Base-by-base conservation (phyloP, 2,888 invertebrate species). In the Rhamphomyia laevipes region DNA sequence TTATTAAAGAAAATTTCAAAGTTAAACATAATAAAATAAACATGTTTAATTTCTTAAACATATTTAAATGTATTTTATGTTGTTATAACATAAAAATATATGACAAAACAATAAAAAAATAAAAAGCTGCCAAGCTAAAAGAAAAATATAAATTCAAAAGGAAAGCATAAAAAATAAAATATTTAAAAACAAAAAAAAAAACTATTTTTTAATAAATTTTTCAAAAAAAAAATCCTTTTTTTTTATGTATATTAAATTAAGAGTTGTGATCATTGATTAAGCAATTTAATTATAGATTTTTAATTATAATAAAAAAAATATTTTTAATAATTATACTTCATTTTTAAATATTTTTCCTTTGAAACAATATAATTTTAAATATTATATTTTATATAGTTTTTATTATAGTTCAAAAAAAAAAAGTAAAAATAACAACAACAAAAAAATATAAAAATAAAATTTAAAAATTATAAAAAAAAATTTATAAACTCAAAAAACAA, bases 181-280 rank as follows among this genome's bases (percentile, higher is more conserved):
- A 3, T 33, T 33, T 13, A 33, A 13, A 33, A 33, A 13, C 7
- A 13, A 5, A 33, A 33, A 13, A 33, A 33, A 38, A 43, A 35
- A 31, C 4, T 23, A 30, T 27, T 40, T 38, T 23, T 21, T 37
- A 16, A 30, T 27, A 27, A 42, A n/a, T 33, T 13, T 33, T 33
- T 35, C n/a, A n/a, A n/a, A n/a, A n/a, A n/a, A n/a, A n/a, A n/a
- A n/a, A n/a, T n/a, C n/a, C 13, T n/a, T 35, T 35, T 13, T 35
- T 35, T 35, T 35, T n/a, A 35, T 7, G 2, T 46, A 49, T 48
- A 52, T 52, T 56, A 59, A 57, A 56, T 53, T 68, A 68, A 68
- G 68, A 68, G 69, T 68, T 68, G 67, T 68, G 69, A 68, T 68
- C 69, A 68, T 68, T 67, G 64, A 65, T 64, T 68, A 65, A 68